phyloP scores from a whole-genome alignment of 2,113 vertebrate species.

The Vulpes ferrilata region DNA sequence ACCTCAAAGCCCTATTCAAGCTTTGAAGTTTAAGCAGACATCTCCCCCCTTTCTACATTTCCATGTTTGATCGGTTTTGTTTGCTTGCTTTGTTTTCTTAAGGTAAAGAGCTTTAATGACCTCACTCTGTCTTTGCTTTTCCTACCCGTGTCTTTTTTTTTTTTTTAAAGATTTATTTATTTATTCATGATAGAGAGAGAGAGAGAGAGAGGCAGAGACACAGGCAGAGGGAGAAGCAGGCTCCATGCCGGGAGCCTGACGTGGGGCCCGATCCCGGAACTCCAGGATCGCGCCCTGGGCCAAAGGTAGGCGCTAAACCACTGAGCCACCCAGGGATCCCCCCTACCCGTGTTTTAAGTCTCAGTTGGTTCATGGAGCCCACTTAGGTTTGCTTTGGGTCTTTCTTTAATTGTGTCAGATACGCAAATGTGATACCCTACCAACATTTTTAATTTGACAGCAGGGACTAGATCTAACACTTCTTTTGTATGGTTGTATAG shows the following conservation, averaged over 20 bases:
- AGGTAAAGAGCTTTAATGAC: conserved; percentile 1
- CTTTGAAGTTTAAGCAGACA: not conserved
- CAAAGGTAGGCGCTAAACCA: too few relatives aligned
- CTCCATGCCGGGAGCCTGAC: too few relatives aligned
- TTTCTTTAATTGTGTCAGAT: not conserved
- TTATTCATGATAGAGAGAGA: too few relatives aligned
- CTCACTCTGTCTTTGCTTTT: not conserved
- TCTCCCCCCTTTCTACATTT: not conserved
- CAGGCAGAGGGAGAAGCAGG: too few relatives aligned
- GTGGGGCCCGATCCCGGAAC: too few relatives aligned
- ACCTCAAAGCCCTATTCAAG: not conserved
- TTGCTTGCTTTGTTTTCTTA: not conserved
- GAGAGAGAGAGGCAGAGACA: too few relatives aligned
- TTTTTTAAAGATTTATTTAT: too few relatives aligned
- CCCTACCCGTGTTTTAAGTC: not conserved
- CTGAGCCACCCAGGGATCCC: too few relatives aligned
- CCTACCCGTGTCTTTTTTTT: not conserved
- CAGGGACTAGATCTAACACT: not conserved
- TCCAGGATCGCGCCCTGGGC: too few relatives aligned
- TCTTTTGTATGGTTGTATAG: not conserved
- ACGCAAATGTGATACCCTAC: not conserved
- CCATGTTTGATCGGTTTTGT: not conserved
- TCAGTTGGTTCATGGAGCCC: not conserved
- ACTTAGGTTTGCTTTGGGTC: not conserved
- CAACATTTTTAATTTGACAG: not conserved